Base-by-base conservation (phyloP, 2,888 invertebrate genomes). In the Chorisops tibialis region DNA sequence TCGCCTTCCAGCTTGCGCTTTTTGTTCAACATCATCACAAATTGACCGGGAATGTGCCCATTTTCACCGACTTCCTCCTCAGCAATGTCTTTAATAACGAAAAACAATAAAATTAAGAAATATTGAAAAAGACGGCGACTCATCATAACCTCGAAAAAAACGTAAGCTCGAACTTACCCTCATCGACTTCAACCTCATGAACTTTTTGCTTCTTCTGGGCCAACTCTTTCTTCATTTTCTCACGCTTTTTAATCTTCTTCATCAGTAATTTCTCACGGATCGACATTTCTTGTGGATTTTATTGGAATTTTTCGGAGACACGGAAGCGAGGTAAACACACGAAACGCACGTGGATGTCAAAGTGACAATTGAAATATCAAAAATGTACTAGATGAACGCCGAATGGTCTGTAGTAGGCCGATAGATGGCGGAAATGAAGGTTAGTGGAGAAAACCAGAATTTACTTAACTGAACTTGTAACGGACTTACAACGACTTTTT, bases 161-260 rank as follows among this genome's bases (percentile, higher is more conserved):
- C 24, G 12, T 24, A 16, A 24, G 45, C 4, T 11, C 24, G 41
- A 30, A 51, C 52, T 61, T 62, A 59, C 60, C 51, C 1, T 52
- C 47, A 47, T 64, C 48, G 59, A 59, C 16, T 14, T 50, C 68
- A 58, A 74, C 30, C 9, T 30, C 73, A 67, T 76, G 72, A 3
- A 66, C 66, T 69, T 82, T 78, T 68, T 85, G 85, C 68, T 85
- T 79, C 68, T 85, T 91, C 61, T 83, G 83, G 52, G 74, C 71
- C 11, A 85, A 80, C 72, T 86, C 85, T 68, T 85, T 79, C 71
- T 85, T 91, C 67, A 84, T 85, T 69, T 87, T 87, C 69, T 90
- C 89, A 0, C 87, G 82, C 70, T 89, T 90, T 67, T 86, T 89
- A 35, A 91, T 88, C 78, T 91, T 91, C 60, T 87, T 81, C 83